These are phyloP conservation scores for Thymelicus lineola DNA, from an alignment of 2,888 invertebrate species.

Conservation along the genomic window DNA sequence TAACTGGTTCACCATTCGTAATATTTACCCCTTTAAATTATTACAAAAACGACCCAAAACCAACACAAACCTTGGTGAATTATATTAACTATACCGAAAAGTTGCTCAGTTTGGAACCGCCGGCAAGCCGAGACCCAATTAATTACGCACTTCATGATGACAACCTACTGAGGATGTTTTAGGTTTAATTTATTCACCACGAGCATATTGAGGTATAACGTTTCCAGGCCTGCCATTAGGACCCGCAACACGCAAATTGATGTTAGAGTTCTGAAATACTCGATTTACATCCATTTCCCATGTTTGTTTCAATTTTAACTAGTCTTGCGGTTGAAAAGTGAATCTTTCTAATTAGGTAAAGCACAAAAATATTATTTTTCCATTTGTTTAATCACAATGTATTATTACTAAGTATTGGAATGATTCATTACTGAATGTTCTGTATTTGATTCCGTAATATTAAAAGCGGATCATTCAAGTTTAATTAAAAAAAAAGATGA, in stretches of 20 bases:
- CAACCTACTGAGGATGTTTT: constrained; percentile 13
- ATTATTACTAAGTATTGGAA: too few relatives aligned
- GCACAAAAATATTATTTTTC: too few relatives aligned
- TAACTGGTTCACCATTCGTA: constrained; percentile 2
- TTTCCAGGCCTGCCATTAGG: constrained; percentile 11
- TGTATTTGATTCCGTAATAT: too few relatives aligned
- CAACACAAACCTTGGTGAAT: constrained; percentile 13
- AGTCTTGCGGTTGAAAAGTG: too few relatives aligned
- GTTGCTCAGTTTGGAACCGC: constrained; percentile 16
- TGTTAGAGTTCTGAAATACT: background rate
- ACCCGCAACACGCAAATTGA: background rate
- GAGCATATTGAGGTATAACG: constrained; percentile 9
- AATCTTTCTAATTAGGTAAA: too few relatives aligned
- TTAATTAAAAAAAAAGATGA: too few relatives aligned
- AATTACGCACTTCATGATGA: constrained; percentile 23
- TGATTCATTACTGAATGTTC: too few relatives aligned
- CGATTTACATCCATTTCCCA: background rate
- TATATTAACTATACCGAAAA: constrained; percentile 16
- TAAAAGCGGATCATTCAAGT: too few relatives aligned
- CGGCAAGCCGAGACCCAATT: constrained; percentile 24
- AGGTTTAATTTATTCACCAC: constrained; percentile 16
- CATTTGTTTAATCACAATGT: too few relatives aligned
- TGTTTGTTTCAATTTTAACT: background rate
- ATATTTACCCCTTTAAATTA: constrained; percentile 9
- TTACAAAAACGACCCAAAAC: constrained; percentile 9